phyloP scores from a whole-genome alignment of 2,888 invertebrate genomes.

The Gymnosoma rotundatum region DNA sequence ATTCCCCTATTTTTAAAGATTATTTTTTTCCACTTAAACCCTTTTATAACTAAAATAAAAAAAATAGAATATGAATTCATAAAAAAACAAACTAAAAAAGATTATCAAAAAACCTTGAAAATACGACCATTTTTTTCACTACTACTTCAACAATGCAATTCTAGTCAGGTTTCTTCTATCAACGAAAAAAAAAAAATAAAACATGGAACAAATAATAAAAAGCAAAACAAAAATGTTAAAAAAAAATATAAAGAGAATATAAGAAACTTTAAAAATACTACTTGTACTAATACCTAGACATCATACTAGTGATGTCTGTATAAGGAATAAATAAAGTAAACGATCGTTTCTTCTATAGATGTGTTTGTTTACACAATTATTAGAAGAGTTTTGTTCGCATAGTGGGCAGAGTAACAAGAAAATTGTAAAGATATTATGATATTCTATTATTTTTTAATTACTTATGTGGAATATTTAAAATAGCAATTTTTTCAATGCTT shows the following conservation, averaged over 20 bases:
- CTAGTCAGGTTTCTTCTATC: slow-evolving; percentile 70
- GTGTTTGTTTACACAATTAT: slow-evolving; percentile 52
- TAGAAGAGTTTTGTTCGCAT: slow-evolving; percentile 44
- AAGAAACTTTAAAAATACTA: slow-evolving; percentile 45
- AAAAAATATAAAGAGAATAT: slow-evolving; percentile 39
- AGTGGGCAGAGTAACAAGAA: slow-evolving; percentile 10
- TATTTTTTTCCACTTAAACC: slow-evolving; percentile 36
- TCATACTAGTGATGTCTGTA: slow-evolving; percentile 21
- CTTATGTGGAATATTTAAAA: too few relatives aligned
- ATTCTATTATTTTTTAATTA: too few relatives aligned
- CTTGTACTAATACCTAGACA: slow-evolving; percentile 45
- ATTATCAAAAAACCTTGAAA: slow-evolving; percentile 70
- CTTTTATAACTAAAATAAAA: slow-evolving; percentile 38
- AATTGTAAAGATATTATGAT: background rate
- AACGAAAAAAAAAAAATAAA: slow-evolving; percentile 23
- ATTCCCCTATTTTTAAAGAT: slow-evolving; percentile 59
- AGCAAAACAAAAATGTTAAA: slow-evolving; percentile 1
- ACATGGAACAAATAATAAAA: slow-evolving; percentile 24
- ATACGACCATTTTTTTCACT: slow-evolving; percentile 57
- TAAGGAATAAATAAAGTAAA: slow-evolving; percentile 44
- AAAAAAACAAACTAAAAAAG: slow-evolving; percentile 41
- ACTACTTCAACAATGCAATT: slow-evolving; percentile 57
- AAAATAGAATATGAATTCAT: slow-evolving; percentile 37
- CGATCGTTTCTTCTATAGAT: slow-evolving; percentile 30
- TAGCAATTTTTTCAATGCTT: too few relatives aligned